phyloP scores from a whole-genome alignment of 2,888 invertebrate genomes.

The Nymphalis urticae region DNA sequence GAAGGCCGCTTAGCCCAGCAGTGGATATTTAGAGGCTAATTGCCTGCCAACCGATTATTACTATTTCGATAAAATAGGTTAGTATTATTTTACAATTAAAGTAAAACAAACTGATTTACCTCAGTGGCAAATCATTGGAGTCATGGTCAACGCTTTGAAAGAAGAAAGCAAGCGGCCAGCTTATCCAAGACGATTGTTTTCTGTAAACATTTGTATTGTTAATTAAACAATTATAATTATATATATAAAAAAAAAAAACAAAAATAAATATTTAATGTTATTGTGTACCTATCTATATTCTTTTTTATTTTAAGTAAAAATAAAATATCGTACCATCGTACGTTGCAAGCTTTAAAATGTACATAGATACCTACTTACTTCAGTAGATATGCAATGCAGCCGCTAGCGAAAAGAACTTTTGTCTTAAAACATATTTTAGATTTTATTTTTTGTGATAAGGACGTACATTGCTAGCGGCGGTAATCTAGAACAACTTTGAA shows the following conservation, averaged over 20 bases:
- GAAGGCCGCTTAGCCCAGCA: too few relatives aligned
- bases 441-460: background rate
- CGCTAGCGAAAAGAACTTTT: conserved; percentile 4
- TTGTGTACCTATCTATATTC: too few relatives aligned
- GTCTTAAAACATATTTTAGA: background rate
- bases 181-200: conserved; percentile 91
- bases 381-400: background rate
- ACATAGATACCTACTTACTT: background rate
- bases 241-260: background rate
- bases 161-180: conserved; percentile 94
- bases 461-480: background rate
- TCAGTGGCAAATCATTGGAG: conserved; percentile 88
- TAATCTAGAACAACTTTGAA: background rate
- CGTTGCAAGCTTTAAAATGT: background rate
- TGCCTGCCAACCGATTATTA: too few relatives aligned
- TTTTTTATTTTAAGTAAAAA: too few relatives aligned
- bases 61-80: too few relatives aligned
- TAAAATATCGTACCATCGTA: too few relatives aligned
- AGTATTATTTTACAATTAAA: too few relatives aligned
- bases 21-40: too few relatives aligned
- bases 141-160: conserved; percentile 90
- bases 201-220: conserved; percentile 62
- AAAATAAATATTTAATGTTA: background rate
- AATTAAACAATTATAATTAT: conserved; percentile 10
- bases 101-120: conserved; percentile 73